Conservation (phyloP, 2,888 invertebrate genomes). For the Noctua janthe region DNA sequence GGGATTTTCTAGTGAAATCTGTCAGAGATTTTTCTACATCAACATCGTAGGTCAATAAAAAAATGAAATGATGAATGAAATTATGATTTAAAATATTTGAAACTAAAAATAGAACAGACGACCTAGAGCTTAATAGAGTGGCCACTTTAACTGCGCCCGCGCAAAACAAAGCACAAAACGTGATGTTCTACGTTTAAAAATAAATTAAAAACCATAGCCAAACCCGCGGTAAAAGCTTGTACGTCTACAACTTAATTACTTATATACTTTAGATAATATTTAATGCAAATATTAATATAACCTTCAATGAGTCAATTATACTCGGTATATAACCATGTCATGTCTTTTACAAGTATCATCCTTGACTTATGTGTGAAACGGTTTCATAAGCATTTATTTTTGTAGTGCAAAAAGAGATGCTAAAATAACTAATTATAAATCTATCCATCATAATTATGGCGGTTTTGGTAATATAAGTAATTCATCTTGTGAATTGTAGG, state of each 20-base stretch:
- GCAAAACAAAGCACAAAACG: constrained; percentile 7
- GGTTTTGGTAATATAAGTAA: constrained; percentile 44
- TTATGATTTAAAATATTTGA: background rate
- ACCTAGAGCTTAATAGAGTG: background rate
- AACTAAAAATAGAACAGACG: background rate
- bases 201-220: background rate
- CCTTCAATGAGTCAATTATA: constrained; percentile 55
- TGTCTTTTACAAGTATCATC: constrained; percentile 24
- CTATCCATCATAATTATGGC: constrained; percentile 44
- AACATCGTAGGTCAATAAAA: too few species aligned
- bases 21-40: background rate
- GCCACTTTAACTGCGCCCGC: constrained; percentile 13
- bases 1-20: background rate
- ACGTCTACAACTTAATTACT: constrained; percentile 34
- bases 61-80: too few species aligned
- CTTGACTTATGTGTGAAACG: constrained; percentile 54
- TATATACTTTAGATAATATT: constrained; percentile 38
- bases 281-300: constrained; percentile 52
- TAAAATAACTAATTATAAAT: constrained; percentile 54
- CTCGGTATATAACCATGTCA: constrained; percentile 33
- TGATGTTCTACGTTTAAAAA: constrained; percentile 11
- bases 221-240: background rate
- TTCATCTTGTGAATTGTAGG: background rate
- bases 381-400: constrained; percentile 37
- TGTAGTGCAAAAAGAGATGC: constrained; percentile 28